Evolutionary conservation across 2,113 vertebrate genomes (phyloP), one percentile per base, ranked within the genome.

Genomic region (Turnix velox): DNA sequence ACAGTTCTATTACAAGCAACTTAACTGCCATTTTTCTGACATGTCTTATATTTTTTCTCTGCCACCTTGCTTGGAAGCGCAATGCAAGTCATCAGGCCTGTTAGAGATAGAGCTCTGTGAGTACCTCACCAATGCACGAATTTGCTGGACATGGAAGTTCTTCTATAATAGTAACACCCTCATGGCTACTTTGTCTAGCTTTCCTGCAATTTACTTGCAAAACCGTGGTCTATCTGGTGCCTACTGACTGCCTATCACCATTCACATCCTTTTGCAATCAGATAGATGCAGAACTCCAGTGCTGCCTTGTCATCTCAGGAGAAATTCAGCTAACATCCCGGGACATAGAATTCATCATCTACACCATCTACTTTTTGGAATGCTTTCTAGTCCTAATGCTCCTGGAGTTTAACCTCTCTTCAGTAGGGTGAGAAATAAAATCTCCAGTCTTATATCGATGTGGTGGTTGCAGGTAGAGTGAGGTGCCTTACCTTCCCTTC

Each of bases 81-180:
- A 4, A 12, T 51, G n/a, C 30, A 35, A 85, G 22, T 18, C 19
- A 31, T 22, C n/a, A 63, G 31, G 33, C 28, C 31, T 31, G 8
- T 25, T 30, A 33, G 27, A 84, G 15, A 13, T 68, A 40, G 0
- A 1, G n/a, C 25, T 85, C 45, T 43, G 28, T 11, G 37, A 23
- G 55, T 79, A 63, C 12, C 10, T 39, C 28, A 16, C 8, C 31
- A 14, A 12, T 33, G 13, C 25, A 46, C 40, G n/a, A 52, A 46
- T 0, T 0, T 18, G 19, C 13, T 54, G 9, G 45, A 55, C n/a
- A 48, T 6, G 0, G 1, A 10, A 19, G 28, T n/a, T 52, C 40
- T 65, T 61, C 37, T 9, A 31, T 11, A 18, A 35, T n/a, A 85
- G 13, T 23, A 49, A 27, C 49, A 62, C 17, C 17, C 43, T 68